Evolutionary conservation across 2,797 vertebrate species (phyloP).

Genomic region (Spea hammondii): DNA sequence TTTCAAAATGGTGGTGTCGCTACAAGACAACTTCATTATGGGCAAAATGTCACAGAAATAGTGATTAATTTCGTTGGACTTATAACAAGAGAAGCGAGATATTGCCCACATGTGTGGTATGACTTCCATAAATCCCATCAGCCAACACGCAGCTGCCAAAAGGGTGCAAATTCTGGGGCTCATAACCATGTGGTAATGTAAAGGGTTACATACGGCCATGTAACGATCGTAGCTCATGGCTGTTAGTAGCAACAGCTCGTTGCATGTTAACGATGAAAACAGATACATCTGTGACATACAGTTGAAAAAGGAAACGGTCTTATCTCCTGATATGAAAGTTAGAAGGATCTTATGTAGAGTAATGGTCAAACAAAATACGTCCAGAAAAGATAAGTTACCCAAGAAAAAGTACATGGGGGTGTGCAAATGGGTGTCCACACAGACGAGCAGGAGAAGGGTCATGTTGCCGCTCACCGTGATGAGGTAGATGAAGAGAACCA

Average conservation of each 20-base stretch:
- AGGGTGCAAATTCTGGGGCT: conserved; percentile 37
- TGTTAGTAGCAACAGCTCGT: conserved; percentile 55
- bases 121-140: conserved; percentile 28
- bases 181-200: conserved; percentile 56
- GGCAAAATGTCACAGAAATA: conserved; percentile 51
- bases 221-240: conserved; percentile 58
- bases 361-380: conserved; percentile 56
- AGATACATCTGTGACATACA: conserved; percentile 58
- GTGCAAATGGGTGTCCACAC: conserved; percentile 51
- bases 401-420: conserved; percentile 61
- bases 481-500: conserved; percentile 51
- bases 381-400: conserved; percentile 57
- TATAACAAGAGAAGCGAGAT: conserved; percentile 37
- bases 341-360: conserved; percentile 57
- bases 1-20: conserved; percentile 28
- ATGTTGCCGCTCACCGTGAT: conserved; percentile 53
- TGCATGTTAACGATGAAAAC: conserved; percentile 49
- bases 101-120: conserved; percentile 36
- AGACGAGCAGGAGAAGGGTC: conserved; percentile 47
- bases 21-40: conserved; percentile 45
- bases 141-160: conserved; percentile 45
- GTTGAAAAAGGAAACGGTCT: conserved; percentile 56
- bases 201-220: conserved; percentile 46
- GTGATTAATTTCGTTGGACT: conserved; percentile 45
- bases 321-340: conserved; percentile 52